A percentile compares a stretch with the other conserved stretches of the same genome.
These are phyloP conservation scores for Leptinotarsa defecta DNA, from an alignment of 1,140 invertebrate species.

Conservation along the genomic window DNA sequence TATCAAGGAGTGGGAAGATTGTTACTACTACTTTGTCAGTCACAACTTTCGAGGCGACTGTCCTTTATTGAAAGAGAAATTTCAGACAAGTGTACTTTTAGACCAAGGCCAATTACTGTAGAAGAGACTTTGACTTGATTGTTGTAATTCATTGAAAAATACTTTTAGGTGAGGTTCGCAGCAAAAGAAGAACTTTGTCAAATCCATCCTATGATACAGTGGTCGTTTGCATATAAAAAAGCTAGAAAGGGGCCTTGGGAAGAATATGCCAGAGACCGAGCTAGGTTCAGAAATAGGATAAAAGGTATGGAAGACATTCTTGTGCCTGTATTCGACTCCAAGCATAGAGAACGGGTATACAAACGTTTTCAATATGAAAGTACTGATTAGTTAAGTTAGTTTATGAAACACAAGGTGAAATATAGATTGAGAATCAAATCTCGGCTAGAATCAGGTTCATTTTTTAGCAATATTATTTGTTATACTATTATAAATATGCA, in stretches of 20 bases:
- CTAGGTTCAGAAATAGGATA: slow-evolving; percentile 63
- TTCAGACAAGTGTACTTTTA: too few species aligned
- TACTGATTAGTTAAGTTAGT: not conserved
- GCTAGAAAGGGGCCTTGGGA: slow-evolving; percentile 71
- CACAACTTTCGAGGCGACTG: too few species aligned
- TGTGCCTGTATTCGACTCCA: slow-evolving; percentile 57
- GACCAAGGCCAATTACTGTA: too few species aligned
- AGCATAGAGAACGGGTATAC: slow-evolving; percentile 63
- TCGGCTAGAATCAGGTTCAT: too few species aligned
- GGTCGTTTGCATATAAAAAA: slow-evolving; percentile 67
- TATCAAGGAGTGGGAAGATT: too few species aligned
- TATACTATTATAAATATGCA: too few species aligned
- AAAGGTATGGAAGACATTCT: slow-evolving; percentile 56
- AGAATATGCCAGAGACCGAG: slow-evolving; percentile 63
- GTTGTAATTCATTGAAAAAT: not conserved
- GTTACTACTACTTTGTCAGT: too few species aligned
- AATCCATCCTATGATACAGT: slow-evolving; percentile 65
- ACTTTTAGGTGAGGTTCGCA: slow-evolving; percentile 65
- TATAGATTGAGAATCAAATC: too few species aligned
- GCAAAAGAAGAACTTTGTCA: slow-evolving; percentile 55
- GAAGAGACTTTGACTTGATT: too few species aligned
- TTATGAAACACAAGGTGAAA: too few species aligned
- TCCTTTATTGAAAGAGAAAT: too few species aligned
- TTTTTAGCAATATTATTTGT: too few species aligned
- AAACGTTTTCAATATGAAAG: slow-evolving; percentile 52